Evolutionary conservation across 2,888 invertebrate species (phyloP).

Genomic region (Capitulum mitella): DNA sequence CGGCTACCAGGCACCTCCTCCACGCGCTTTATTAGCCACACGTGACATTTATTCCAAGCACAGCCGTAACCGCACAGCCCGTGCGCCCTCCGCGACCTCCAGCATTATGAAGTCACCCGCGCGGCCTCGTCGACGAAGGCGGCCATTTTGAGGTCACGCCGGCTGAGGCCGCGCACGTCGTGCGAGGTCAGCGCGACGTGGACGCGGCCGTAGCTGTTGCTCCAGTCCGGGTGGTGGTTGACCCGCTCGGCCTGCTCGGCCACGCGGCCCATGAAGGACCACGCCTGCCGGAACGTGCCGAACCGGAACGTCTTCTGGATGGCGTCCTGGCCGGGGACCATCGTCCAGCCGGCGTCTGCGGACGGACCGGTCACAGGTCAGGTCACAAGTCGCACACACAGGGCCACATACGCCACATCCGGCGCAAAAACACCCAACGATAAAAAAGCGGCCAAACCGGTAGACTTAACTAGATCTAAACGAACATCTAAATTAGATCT

Average conservation of each 20-base stretch:
- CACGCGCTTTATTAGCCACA: too few species aligned
- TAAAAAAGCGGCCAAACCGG: too few species aligned
- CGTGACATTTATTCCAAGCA: too few species aligned
- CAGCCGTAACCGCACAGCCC: too few species aligned
- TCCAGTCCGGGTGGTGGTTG: constrained; percentile 99
- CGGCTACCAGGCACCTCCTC: too few species aligned
- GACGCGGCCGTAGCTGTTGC: constrained; percentile 97
- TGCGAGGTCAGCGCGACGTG: constrained; percentile 89
- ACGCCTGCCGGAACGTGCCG: constrained; percentile 57
- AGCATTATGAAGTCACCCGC: background rate
- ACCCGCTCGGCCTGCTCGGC: constrained; percentile 93
- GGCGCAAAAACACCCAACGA: too few species aligned
- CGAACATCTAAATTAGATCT: too few species aligned
- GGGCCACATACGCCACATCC: too few species aligned
- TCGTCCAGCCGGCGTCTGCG: background rate
- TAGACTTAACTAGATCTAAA: too few species aligned
- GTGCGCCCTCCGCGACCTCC: too few species aligned
- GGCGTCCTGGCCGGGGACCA: background rate
- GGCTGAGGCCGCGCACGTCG: constrained; percentile 82
- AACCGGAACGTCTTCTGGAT: background rate
- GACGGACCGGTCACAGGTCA: too few species aligned
- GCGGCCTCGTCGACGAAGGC: constrained; percentile 71
- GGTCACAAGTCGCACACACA: too few species aligned
- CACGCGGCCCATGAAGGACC: constrained; percentile 92
- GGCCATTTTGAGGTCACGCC: constrained; percentile 76